phyloP scores from a whole-genome alignment of 2,888 invertebrate species.

The Drosophila heteroneura region DNA sequence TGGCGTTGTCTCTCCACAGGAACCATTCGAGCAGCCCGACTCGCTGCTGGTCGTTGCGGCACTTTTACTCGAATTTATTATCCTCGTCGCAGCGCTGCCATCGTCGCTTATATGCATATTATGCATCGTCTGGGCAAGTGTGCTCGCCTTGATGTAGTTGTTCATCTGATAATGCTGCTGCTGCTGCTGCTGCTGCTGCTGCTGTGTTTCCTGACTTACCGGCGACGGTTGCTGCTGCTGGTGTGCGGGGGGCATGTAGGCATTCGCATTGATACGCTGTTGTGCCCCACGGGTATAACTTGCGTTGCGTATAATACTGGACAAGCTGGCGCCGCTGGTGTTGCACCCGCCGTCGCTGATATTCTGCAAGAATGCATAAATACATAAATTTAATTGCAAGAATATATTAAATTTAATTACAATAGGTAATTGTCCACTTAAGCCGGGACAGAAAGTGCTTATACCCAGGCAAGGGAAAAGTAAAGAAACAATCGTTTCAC shows the following conservation, averaged over 20 bases:
- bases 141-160: constrained; percentile 73
- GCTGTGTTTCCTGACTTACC: constrained; percentile 60
- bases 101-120: constrained; percentile 77
- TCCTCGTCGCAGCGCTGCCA: constrained; percentile 64
- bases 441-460: not conserved
- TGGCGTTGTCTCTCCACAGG: constrained; percentile 84
- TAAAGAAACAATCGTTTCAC: not conserved
- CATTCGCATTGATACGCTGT: constrained; percentile 82
- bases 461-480: not conserved
- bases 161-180: constrained; percentile 80
- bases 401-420: not conserved
- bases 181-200: constrained; percentile 72
- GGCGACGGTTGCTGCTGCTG: constrained; percentile 55
- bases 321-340: constrained; percentile 78
- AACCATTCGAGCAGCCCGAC: constrained; percentile 85
- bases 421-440: not conserved
- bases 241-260: constrained; percentile 71
- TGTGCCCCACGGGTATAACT: constrained; percentile 83
- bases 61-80: constrained; percentile 82
- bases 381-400: not conserved
- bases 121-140: constrained; percentile 76
- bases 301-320: constrained; percentile 83
- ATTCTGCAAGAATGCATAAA: constrained; percentile 60
- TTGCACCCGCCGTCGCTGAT: constrained; percentile 81
- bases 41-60: constrained; percentile 82